phyloP scores from a whole-genome alignment of 1,140 invertebrate genomes.

The Drosophila orena region DNA sequence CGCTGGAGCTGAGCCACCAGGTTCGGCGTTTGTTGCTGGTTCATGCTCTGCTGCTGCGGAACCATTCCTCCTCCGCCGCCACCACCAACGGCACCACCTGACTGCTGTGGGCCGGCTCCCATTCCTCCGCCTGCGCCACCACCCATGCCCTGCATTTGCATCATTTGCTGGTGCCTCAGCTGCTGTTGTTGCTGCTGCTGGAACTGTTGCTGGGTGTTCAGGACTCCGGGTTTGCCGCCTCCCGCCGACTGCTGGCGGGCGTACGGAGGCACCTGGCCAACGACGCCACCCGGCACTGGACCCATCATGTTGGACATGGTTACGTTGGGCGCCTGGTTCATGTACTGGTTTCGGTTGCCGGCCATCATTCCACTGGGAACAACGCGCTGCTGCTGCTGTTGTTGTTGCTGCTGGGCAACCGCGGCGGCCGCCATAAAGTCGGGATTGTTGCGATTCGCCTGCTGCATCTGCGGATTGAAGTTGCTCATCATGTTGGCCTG shows the following conservation, averaged over 20 bases:
- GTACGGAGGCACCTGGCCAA: constrained; percentile 85
- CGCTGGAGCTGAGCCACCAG: constrained; percentile 88
- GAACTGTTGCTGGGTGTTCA: constrained; percentile 77
- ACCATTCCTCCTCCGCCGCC: constrained; percentile 59
- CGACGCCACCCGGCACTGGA: constrained; percentile 73
- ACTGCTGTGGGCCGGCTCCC: constrained; percentile 56
- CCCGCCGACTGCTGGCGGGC: constrained; percentile 71
- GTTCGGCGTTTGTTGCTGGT: constrained; percentile 87
- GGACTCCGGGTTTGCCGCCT: constrained; percentile 77
- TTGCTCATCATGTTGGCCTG: constrained; percentile 85
- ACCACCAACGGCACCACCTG: constrained; percentile 51
- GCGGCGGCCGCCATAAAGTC: constrained; percentile 84
- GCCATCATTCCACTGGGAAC: constrained; percentile 81
- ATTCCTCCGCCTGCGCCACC: constrained; percentile 56
- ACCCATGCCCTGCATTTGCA: constrained; percentile 83
- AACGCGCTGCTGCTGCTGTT: constrained; percentile 85
- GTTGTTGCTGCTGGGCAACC: constrained; percentile 76
- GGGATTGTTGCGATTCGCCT: constrained; percentile 84
- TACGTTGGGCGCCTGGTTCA: constrained; percentile 83
- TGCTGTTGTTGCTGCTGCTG: constrained; percentile 82
- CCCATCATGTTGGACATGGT: constrained; percentile 86
- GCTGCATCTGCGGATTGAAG: constrained; percentile 83
- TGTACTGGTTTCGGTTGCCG: constrained; percentile 79
- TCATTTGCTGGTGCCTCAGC: constrained; percentile 84
- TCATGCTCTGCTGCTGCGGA: constrained; percentile 85